Base-by-base conservation (phyloP, 2,113 vertebrate species). In the Arenaria interpres region DNA sequence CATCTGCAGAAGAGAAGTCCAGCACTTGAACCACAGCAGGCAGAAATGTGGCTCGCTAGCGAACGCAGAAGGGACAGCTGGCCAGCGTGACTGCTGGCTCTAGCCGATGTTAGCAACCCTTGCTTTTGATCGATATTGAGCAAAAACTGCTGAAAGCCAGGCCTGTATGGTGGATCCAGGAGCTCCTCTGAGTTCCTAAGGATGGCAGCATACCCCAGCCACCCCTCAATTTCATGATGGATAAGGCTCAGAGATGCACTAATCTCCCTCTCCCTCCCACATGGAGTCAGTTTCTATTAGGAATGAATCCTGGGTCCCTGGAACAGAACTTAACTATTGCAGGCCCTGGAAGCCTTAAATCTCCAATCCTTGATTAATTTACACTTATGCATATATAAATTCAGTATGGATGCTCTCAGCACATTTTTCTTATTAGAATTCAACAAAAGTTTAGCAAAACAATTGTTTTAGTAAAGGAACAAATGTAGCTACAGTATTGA, bases 371-470 rank as follows among this genome's bases (percentile, higher is more conserved):
- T 1, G 1, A 16, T 75, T 94, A 94, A 86, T 81, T 75, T 54
- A 90, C 21, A 15, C 33, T 81, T 87, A 81, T 24, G 83, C 64
- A 43, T 46, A 78, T 4, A 60, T 24, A 74, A 93, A 89, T 91
- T 85, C 56, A 56, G 15, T 23, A 27, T 87, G 77, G 85, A 84
- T 27, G 77, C 23, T 81, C 30, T 84, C 83, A 90, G 83, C 56
- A 81, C 45, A 77, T 71, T 78, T 51, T 89, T 35, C 64, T 95
- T 60, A 68, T 72, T 59, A 87, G 63, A 89, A 92, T 84, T 84
- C 30, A 72, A 77, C 6, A 46, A 30, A 74, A 92, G n/a, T 56
- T 96, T 48, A 84, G 43, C 43, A 46, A 95, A 90, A 71, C n/a
- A 33, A 71, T 59, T 86, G 25, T 77, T 92, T 81, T 67, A 59